Percentiles rank a stretch among this genome's conserved stretches.
phyloP scores from a whole-genome alignment of 2,113 vertebrate species.

The Tyrannus savana region DNA sequence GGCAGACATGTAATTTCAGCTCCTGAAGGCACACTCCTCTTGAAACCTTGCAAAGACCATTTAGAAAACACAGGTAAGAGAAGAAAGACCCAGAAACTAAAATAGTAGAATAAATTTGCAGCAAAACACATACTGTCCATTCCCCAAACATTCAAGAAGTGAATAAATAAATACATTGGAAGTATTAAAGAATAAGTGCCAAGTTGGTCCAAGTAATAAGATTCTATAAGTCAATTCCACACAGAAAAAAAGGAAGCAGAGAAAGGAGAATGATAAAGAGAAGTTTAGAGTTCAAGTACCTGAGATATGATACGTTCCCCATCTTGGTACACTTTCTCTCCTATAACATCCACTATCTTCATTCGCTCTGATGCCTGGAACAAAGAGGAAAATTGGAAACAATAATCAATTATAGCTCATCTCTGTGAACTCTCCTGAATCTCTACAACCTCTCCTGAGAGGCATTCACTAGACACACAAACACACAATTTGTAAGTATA shows the following conservation, averaged over 20 bases:
- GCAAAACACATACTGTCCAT: not conserved
- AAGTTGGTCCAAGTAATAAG: not conserved
- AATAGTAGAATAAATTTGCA: not conserved
- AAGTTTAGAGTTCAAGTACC: constrained; percentile 69
- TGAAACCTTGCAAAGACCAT: not conserved
- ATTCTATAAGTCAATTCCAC: not conserved
- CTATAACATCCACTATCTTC: constrained; percentile 98
- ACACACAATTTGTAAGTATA: not conserved
- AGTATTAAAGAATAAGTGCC: not conserved
- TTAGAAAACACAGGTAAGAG: not conserved
- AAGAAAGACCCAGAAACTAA: not conserved
- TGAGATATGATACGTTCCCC: constrained; percentile 94
- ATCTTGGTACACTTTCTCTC: constrained; percentile 87
- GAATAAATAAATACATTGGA: not conserved
- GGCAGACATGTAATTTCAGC: not conserved
- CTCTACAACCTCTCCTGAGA: not conserved
- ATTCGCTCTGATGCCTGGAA: constrained; percentile 89
- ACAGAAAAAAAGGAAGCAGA: not conserved
- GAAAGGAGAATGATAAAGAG: not conserved
- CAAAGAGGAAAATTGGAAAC: not conserved
- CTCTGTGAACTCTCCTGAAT: not conserved
- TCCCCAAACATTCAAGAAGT: not conserved
- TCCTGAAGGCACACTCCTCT: not conserved
- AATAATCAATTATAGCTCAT: not conserved
- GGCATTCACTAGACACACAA: not conserved